Evolutionary conservation across 2,797 vertebrate species (phyloP).

Genomic region (Morus bassanus): DNA sequence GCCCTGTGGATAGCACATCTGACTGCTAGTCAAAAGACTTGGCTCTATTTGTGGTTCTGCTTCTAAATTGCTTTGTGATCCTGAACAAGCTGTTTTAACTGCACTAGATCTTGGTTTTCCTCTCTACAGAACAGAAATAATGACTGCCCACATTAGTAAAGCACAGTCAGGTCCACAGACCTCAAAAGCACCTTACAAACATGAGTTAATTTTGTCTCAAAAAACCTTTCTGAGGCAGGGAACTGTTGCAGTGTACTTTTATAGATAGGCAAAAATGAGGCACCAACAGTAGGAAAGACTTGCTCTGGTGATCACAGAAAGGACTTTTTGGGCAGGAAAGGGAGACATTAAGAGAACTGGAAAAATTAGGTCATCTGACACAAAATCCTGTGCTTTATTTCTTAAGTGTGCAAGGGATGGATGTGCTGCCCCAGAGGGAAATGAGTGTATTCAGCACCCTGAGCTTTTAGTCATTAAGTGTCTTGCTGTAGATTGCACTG

Average conservation of each 20-base stretch:
- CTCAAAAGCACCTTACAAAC: slow-evolving; percentile 29
- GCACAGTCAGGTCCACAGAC: slow-evolving; percentile 4
- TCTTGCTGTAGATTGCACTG: neutral
- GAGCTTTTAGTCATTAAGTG: neutral
- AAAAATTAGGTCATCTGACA: slow-evolving; percentile 31
- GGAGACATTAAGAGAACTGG: neutral
- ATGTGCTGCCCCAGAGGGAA: neutral
- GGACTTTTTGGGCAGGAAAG: neutral
- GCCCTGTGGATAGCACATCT: slow-evolving; percentile 1
- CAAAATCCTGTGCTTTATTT: slow-evolving; percentile 13
- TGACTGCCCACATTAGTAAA: slow-evolving; percentile 21
- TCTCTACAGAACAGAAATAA: slow-evolving; percentile 5
- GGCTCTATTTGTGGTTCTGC: slow-evolving; percentile 30
- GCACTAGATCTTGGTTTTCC: neutral
- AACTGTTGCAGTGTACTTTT: neutral
- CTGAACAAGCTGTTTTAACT: slow-evolving; percentile 43
- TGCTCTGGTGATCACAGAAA: neutral
- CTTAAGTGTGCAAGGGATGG: neutral
- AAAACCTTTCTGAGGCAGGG: neutral
- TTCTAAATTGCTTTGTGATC: slow-evolving; percentile 19
- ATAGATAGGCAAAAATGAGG: neutral
- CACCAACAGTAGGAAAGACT: neutral
- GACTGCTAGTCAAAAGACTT: slow-evolving; percentile 29
- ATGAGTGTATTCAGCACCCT: neutral
- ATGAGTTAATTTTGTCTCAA: slow-evolving; percentile 26